Percentiles rank a stretch among this genome's conserved stretches.
These are phyloP conservation scores for Cassiopea andromeda DNA, from an alignment of 30 jellyfish, hydroid and myxozoan genomes.

Conservation along the genomic window DNA sequence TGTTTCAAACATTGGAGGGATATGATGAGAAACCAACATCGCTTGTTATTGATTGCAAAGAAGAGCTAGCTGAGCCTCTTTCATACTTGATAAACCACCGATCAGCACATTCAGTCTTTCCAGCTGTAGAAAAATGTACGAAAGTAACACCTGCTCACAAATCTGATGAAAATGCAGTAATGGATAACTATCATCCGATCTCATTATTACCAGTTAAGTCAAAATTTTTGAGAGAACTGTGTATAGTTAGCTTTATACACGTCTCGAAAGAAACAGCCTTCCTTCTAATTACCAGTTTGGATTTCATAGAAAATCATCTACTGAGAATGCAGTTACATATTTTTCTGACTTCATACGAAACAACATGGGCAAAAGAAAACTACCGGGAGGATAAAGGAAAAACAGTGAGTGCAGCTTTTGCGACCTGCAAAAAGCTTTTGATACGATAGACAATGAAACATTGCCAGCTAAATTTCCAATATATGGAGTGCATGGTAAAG, in stretches of 20 bases:
- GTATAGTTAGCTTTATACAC: constrained; percentile 5
- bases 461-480: not conserved
- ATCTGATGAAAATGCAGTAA: constrained; percentile 20
- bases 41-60: constrained; percentile 17
- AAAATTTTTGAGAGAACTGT: constrained; percentile 12
- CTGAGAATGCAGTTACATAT: constrained; percentile 45
- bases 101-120: constrained; percentile 31
- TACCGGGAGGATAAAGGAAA: no score
- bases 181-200: constrained; percentile 36
- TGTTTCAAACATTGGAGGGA: no score
- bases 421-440: no score
- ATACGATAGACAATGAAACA: not conserved
- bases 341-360: constrained; percentile 35
- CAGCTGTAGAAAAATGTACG: constrained; percentile 37
- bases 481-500: constrained; percentile 20
- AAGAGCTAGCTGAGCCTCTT: constrained; percentile 36
- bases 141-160: constrained; percentile 20
- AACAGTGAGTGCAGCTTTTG: no score
- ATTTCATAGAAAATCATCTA: constrained; percentile 13
- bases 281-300: not conserved
- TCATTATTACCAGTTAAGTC: constrained; percentile 24
- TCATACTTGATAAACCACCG: constrained; percentile 13
- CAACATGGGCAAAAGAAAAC: constrained; percentile 21
- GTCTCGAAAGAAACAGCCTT: not conserved
- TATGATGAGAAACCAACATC: not conserved